A percentile compares a stretch with the other conserved stretches of the same genome.
These are phyloP conservation scores for Martes martes DNA, from an alignment of 2,113 vertebrate species.

Conservation along the genomic window DNA sequence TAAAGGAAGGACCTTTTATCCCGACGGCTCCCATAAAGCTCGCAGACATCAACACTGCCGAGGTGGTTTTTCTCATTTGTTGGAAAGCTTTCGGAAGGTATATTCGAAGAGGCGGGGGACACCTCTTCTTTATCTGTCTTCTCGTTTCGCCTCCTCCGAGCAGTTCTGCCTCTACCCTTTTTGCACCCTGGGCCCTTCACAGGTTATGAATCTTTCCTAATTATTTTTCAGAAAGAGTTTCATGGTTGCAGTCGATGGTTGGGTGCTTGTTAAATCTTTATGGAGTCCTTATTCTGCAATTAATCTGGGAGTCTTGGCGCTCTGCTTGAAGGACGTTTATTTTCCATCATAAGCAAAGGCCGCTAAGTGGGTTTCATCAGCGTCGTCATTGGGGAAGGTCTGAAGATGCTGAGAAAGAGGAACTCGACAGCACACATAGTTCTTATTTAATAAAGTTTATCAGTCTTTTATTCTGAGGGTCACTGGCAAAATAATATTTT, in stretches of 20 bases:
- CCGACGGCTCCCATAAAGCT: rapidly evolving
- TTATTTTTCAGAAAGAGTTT: constrained; percentile 24
- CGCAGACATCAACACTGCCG: background rate
- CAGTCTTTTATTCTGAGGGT: background rate
- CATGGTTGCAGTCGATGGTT: background rate
- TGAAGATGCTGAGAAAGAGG: background rate
- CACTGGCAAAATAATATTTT: background rate
- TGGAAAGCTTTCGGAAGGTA: background rate
- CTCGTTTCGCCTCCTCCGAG: background rate
- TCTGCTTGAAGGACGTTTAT: background rate
- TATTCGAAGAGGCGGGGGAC: background rate
- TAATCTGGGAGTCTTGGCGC: background rate
- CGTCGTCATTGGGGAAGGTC: background rate
- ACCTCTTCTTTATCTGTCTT: background rate
- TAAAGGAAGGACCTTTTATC: background rate
- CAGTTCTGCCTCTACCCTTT: background rate
- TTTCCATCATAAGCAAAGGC: background rate
- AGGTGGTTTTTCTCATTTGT: background rate
- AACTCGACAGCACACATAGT: background rate
- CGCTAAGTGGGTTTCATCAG: background rate
- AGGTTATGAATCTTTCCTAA: constrained; percentile 32
- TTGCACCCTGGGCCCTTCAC: background rate
- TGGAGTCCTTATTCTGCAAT: background rate
- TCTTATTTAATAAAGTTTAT: background rate
- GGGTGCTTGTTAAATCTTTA: constrained; percentile 31